A percentile compares a stretch with the other conserved stretches of the same genome.
Conservation (phyloP, 1,140 invertebrate genomes). For the Ylistrum balloti region DNA sequence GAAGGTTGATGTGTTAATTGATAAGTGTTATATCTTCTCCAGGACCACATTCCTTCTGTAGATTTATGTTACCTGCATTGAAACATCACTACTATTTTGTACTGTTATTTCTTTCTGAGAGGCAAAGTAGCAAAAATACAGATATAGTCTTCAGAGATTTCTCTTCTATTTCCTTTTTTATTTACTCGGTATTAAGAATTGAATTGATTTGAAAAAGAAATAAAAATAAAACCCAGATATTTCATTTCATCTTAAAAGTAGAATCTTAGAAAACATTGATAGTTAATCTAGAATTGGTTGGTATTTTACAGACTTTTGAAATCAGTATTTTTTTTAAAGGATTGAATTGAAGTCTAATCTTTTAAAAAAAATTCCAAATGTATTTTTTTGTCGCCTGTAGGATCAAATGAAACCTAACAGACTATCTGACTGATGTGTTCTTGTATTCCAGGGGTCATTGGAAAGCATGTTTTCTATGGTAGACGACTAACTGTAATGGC, state of each 20-base stretch:
- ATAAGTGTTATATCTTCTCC: too few species aligned
- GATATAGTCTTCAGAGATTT: neutral
- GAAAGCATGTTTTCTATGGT: neutral
- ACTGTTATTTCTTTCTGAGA: neutral
- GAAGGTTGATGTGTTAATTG: too few species aligned
- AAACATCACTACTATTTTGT: neutral
- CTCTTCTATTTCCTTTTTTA: neutral
- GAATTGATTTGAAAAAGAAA: neutral
- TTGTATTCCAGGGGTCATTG: slow-evolving; percentile 5
- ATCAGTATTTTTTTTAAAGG: slow-evolving; percentile 4
- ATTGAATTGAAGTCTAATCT: neutral
- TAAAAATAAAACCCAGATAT: neutral
- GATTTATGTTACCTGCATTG: too few species aligned
- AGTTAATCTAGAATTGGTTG: slow-evolving; percentile 20
- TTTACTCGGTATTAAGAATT: neutral
- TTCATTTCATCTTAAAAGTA: neutral
- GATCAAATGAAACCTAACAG: neutral
- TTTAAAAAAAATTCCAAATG: neutral
- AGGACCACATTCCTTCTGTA: too few species aligned
- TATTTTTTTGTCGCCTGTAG: neutral
- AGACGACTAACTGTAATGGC: neutral
- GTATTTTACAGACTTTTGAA: slow-evolving; percentile 27
- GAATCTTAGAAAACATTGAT: neutral
- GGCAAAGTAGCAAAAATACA: neutral
- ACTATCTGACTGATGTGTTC: neutral